These are phyloP conservation scores for Haliclona indistincta DNA, from an alignment of 37 sponge, comb jelly and placozoan genomes.

Conservation along the genomic window DNA sequence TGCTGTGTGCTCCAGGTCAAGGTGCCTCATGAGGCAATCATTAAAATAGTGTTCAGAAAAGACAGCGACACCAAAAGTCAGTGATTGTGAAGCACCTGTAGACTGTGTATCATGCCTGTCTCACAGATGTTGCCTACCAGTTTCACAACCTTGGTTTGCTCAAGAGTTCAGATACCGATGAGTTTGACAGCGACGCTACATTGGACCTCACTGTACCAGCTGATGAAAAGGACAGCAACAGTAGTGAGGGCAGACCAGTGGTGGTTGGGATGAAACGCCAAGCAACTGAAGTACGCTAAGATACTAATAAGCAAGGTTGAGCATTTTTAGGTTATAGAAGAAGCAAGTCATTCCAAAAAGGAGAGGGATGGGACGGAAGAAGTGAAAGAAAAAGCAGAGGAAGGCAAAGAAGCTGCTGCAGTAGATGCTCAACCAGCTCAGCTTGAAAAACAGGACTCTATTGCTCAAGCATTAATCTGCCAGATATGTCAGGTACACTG, in stretches of 20 bases:
- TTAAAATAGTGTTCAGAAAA: slow-evolving; percentile 25
- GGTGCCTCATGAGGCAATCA: slow-evolving; percentile 23
- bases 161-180: too few species aligned
- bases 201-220: too few species aligned
- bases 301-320: too few species aligned
- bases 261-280: too few species aligned
- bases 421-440: not conserved
- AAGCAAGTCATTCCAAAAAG: not conserved
- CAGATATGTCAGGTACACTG: slow-evolving; percentile 81
- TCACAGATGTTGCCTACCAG: not conserved
- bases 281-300: too few species aligned
- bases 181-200: too few species aligned
- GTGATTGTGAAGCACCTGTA: not conserved
- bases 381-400: not conserved
- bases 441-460: slow-evolving; percentile 48
- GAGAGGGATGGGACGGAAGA: not conserved
- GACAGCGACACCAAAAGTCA: slow-evolving; percentile 2
- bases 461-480: slow-evolving; percentile 73
- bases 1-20: slow-evolving; percentile 24
- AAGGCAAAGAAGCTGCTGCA: not conserved
- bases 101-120: not conserved
- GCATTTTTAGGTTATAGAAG: not conserved
- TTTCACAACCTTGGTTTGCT: not conserved
- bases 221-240: not conserved
- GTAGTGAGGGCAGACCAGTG: not conserved